Evolutionary conservation across 1,140 invertebrate genomes (phyloP).

Genomic region (Procambarus virginalis): DNA sequence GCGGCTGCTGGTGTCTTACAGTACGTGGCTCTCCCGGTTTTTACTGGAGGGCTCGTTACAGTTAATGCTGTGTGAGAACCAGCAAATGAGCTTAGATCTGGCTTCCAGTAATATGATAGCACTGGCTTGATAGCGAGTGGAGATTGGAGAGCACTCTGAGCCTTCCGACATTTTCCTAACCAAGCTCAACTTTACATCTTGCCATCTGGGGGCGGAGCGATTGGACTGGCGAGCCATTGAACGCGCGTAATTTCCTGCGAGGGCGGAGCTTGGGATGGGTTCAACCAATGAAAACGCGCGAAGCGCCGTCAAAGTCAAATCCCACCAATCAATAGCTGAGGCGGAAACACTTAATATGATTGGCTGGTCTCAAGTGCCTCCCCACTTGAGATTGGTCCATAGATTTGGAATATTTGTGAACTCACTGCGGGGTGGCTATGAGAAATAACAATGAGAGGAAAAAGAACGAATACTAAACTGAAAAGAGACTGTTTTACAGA

Average conservation of each 20-base stretch:
- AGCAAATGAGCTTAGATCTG: constrained; percentile 70
- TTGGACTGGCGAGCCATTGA: constrained; percentile 43
- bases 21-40: constrained; percentile 43
- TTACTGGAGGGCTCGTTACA: constrained; percentile 63
- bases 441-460: constrained; percentile 69
- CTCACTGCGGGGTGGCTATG: constrained; percentile 69
- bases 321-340: constrained; percentile 69
- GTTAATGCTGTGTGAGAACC: constrained; percentile 58
- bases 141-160: constrained; percentile 68
- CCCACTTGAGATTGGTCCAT: constrained; percentile 69
- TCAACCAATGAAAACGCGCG: constrained; percentile 49
- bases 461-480: constrained; percentile 66
- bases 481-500: constrained; percentile 70
- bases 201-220: constrained; percentile 59
- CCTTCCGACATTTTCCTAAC: constrained; percentile 70
- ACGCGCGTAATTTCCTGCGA: constrained; percentile 27
- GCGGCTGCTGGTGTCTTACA: constrained; percentile 43
- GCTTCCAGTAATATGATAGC: constrained; percentile 70
- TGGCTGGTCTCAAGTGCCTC: constrained; percentile 67
- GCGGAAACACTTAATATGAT: constrained; percentile 70
- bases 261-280: constrained; percentile 41
- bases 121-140: constrained; percentile 69
- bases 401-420: constrained; percentile 70
- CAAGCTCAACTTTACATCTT: constrained; percentile 70
- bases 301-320: constrained; percentile 67